Conservation (phyloP, 1,140 invertebrate species). For the Episyrphus balteatus region DNA sequence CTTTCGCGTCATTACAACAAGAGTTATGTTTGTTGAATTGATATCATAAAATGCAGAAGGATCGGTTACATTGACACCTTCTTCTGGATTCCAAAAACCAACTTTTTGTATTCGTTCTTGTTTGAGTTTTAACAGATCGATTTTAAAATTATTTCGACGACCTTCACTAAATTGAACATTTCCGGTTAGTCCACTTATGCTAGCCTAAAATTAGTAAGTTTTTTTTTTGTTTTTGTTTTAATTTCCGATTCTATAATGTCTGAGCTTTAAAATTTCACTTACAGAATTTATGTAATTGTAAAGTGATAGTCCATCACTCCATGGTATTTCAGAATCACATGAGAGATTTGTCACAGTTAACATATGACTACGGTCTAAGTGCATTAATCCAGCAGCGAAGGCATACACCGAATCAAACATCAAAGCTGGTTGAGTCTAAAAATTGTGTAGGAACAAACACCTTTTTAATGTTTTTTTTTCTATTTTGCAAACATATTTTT, state of each 20-base stretch:
- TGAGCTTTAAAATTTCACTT: constrained; percentile 20
- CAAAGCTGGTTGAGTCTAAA: constrained; percentile 79
- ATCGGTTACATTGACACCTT: constrained; percentile 72
- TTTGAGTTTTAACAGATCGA: constrained; percentile 75
- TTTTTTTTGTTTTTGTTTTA: background rate
- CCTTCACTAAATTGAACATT: constrained; percentile 79
- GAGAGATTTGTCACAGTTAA: constrained; percentile 65
- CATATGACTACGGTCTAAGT: constrained; percentile 54
- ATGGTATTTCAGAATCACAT: constrained; percentile 70
- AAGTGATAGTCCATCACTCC: constrained; percentile 74
- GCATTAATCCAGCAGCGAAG: constrained; percentile 67
- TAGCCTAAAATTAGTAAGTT: constrained; percentile 7
- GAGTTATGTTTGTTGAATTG: constrained; percentile 72
- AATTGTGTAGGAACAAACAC: constrained; percentile 3
- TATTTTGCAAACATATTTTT: background rate
- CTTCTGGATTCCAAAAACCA: constrained; percentile 65
- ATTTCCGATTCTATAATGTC: background rate
- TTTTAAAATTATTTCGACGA: constrained; percentile 66
- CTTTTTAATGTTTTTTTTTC: background rate
- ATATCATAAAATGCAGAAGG: constrained; percentile 76
- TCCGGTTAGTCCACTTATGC: constrained; percentile 73
- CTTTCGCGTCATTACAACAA: constrained; percentile 69
- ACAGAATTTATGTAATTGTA: constrained; percentile 88
- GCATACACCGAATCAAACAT: constrained; percentile 86
- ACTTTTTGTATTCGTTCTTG: constrained; percentile 66